Evolutionary conservation across 2,113 vertebrate genomes (phyloP).

Genomic region (Martes martes): DNA sequence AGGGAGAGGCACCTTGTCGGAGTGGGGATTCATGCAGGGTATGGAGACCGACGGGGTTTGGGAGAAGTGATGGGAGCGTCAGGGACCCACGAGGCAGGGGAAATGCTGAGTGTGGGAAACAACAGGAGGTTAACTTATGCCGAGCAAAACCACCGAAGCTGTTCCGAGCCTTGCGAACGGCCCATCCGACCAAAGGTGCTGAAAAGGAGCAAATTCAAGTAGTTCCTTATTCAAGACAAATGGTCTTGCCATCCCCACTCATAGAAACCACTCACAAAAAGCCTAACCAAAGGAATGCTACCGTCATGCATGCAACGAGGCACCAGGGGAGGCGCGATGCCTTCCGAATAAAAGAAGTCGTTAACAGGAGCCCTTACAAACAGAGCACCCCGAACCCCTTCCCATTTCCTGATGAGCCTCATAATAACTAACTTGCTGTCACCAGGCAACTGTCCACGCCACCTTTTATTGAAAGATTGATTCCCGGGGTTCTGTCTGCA

Average conservation of each 20-base stretch:
- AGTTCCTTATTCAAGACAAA: neutral
- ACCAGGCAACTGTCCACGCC: constrained; percentile 46
- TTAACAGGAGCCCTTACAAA: neutral
- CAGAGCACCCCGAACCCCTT: neutral
- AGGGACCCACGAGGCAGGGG: neutral
- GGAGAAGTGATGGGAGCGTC: fast-evolving
- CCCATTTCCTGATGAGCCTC: neutral
- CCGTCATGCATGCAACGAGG: neutral
- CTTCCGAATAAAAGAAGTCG: neutral
- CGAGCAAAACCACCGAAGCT: too few relatives aligned
- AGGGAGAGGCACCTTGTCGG: neutral
- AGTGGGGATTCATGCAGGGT: fast-evolving
- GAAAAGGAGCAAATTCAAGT: neutral
- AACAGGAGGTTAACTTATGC: fast-evolving
- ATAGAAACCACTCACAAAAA: fast-evolving
- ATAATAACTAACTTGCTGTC: neutral
- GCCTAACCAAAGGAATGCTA: fast-evolving
- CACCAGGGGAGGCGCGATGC: fast-evolving
- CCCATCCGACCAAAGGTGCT: neutral
- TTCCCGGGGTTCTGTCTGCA: neutral
- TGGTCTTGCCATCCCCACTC: neutral
- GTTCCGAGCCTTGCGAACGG: fast-evolving
- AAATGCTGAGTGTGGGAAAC: neutral
- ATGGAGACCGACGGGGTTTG: neutral
- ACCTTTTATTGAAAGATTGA: neutral